These are phyloP conservation scores for Acanthurus leucopareius DNA, from an alignment of 2,797 vertebrate species.

Conservation along the genomic window DNA sequence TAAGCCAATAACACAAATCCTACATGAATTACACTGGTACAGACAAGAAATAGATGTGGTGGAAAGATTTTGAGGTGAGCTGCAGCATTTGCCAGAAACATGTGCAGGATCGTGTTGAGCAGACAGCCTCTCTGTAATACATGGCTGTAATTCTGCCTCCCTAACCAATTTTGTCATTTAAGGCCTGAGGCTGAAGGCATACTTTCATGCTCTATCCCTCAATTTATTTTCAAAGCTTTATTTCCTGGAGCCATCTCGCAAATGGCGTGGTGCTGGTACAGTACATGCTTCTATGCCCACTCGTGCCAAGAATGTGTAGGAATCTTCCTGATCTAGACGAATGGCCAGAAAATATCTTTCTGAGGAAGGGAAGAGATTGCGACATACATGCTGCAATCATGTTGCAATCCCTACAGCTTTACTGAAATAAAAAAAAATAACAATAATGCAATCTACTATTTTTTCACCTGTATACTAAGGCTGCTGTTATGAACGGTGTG, in stretches of 20 bases:
- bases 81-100: constrained; percentile 58
- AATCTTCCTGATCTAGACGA: constrained; percentile 54
- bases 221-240: constrained; percentile 72
- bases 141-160: constrained; percentile 60
- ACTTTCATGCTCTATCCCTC: constrained; percentile 68
- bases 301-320: constrained; percentile 70
- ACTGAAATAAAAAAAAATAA: neutral
- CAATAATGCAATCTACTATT: neutral
- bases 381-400: constrained; percentile 22
- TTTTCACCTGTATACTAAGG: constrained; percentile 17
- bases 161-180: constrained; percentile 70
- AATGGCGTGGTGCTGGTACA: constrained; percentile 59
- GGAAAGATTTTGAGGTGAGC: constrained; percentile 49
- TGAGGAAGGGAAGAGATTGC: constrained; percentile 26
- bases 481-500: neutral
- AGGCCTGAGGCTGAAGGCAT: constrained; percentile 60
- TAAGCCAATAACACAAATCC: constrained; percentile 42
- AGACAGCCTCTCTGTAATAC: constrained; percentile 56
- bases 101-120: constrained; percentile 45
- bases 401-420: constrained; percentile 31
- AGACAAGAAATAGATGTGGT: constrained; percentile 32
- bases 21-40: constrained; percentile 26
- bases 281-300: constrained; percentile 47
- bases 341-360: constrained; percentile 52
- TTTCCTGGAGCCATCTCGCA: constrained; percentile 68